These are phyloP conservation scores for Actias luna DNA, from an alignment of 2,888 invertebrate species.

Conservation along the genomic window DNA sequence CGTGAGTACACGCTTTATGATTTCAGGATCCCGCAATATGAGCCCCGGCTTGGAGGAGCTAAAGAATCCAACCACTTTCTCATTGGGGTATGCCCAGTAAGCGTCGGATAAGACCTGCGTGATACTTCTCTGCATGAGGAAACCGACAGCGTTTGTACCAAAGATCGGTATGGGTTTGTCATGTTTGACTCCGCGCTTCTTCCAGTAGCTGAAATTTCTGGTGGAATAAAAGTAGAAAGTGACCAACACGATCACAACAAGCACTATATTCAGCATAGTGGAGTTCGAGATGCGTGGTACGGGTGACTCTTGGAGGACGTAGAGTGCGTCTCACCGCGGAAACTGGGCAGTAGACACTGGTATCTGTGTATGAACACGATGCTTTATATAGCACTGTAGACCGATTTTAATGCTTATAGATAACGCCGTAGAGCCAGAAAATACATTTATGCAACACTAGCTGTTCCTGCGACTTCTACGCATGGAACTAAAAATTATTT, in stretches of 20 bases:
- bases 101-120: constrained; percentile 41
- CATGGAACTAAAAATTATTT: too few species aligned
- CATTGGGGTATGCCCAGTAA: constrained; percentile 53
- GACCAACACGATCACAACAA: constrained; percentile 19
- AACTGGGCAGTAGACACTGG: not conserved
- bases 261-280: not conserved
- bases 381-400: not conserved
- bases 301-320: too few species aligned
- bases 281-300: too few species aligned
- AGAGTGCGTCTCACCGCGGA: not conserved
- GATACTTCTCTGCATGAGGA: constrained; percentile 39
- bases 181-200: not conserved
- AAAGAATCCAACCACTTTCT: constrained; percentile 33
- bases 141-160: constrained; percentile 41
- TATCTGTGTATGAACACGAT: not conserved
- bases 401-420: too few species aligned
- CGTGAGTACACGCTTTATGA: not conserved
- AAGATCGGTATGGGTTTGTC: constrained; percentile 38
- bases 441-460: too few species aligned
- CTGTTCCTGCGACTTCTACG: too few species aligned
- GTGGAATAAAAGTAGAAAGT: not conserved
- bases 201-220: not conserved
- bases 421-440: too few species aligned
- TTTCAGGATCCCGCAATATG: not conserved
- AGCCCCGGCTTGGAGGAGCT: not conserved